These are phyloP conservation scores for Cynocephalus volans DNA, from an alignment of 2,113 vertebrate genomes.

Conservation along the genomic window DNA sequence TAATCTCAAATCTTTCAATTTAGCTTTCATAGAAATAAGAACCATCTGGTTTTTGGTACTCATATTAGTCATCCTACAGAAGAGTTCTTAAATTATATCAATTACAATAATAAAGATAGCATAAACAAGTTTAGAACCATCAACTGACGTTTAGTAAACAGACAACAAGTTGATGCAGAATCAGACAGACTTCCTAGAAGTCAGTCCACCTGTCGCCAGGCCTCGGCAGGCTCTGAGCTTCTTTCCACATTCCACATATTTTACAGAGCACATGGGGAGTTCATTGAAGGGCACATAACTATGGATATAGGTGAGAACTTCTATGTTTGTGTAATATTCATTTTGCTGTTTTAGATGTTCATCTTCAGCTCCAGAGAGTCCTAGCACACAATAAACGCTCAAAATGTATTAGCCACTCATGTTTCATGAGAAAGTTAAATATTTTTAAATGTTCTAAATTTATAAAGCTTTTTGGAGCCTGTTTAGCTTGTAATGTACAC, in stretches of 20 bases:
- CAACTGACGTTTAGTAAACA: neutral
- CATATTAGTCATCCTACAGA: neutral
- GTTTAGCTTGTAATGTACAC: neutral
- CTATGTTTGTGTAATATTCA: neutral
- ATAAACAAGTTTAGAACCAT: constrained; percentile 31
- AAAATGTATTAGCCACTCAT: neutral
- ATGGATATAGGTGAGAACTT: neutral
- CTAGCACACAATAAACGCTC: neutral
- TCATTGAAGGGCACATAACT: neutral
- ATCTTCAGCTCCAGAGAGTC: neutral
- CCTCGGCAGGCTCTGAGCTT: neutral
- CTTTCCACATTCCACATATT: neutral
- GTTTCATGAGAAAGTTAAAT: constrained; percentile 36
- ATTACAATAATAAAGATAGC: constrained; percentile 12
- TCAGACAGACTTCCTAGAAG: neutral
- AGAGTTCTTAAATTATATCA: constrained; percentile 34
- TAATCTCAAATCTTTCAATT: neutral
- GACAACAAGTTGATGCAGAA: neutral
- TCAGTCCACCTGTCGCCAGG: neutral
- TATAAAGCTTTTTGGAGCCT: neutral
- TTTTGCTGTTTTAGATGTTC: neutral
- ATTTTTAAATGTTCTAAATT: constrained; percentile 25
- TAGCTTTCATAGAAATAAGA: constrained; percentile 61
- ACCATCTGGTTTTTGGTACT: neutral
- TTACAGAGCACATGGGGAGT: neutral